Evolutionary conservation across 2,797 vertebrate genomes (phyloP), one percentile per base, ranked within the genome.

Genomic region (Antennarius maculatus): DNA sequence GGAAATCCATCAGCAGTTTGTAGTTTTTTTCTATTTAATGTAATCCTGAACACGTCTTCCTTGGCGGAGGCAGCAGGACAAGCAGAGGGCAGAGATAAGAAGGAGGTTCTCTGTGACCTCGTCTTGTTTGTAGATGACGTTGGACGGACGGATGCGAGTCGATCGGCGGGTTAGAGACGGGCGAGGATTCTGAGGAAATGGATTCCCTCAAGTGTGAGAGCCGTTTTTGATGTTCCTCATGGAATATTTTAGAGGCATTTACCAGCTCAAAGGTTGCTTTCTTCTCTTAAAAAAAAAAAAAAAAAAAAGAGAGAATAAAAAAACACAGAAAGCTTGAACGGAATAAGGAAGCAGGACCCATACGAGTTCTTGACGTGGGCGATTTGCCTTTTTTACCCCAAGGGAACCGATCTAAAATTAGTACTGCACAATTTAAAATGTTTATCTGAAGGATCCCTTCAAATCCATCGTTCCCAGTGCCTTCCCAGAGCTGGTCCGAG

Each of bases 171-270:
- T 71, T 61, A 53, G 47, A 65, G 31, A 55, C 37, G 57, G 23
- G 68, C 8, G 48, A 39, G 46, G 46, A 63, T 49, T 69, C 16
- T 48, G 18, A 61, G 50, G 51, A 49, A 66, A 41, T 7, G n/a
- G n/a, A 63, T 69, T 75, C 61, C 61, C 71, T 66, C 15, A 6
- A 66, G 53, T 51, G 23, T 34, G 5, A 42, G 1, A 28, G 28
- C 42, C 28, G 37, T 61, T 68, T 76, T 77, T 77, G 52, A 68
- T 79, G 52, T 74, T 74, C 43, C 66, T 60, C 16, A 60, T 55
- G 23, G 45, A 76, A 76, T 73, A 73, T 70, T 73, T 61, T 23
- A 72, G 45, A 69, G 57, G 48, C n/a, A 23, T 69, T 75, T 59
- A 56, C 47, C 14, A 23, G 46, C 57, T 61, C 57, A 59, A 54